These are phyloP conservation scores for Edolisoma coerulescens DNA, from an alignment of 2,113 vertebrate species.

Conservation along the genomic window DNA sequence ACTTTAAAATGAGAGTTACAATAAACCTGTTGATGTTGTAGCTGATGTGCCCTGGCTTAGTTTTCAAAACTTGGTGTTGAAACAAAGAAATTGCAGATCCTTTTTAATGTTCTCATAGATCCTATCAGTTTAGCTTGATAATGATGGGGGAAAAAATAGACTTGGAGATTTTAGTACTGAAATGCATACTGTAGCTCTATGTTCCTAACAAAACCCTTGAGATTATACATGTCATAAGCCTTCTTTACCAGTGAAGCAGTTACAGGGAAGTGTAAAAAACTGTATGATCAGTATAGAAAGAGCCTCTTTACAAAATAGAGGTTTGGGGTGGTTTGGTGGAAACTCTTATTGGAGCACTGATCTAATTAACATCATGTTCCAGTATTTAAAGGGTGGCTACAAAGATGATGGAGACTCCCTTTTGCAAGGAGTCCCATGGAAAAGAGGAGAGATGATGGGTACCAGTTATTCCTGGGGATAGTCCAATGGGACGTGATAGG, in stretches of 20 bases:
- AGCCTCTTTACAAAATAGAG: background rate
- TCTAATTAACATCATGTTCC: background rate
- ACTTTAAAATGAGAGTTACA: background rate
- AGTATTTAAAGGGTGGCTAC: background rate
- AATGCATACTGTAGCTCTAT: background rate
- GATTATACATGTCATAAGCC: background rate
- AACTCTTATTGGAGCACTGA: background rate
- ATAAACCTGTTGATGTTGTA: background rate
- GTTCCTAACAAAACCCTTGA: background rate
- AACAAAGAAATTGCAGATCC: background rate
- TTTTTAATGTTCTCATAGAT: background rate
- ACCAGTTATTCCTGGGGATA: background rate
- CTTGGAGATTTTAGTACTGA: background rate
- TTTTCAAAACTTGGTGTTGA: background rate
- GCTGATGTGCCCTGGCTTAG: background rate
- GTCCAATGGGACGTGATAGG: background rate
- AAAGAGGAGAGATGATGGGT: background rate
- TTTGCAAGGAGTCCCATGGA: background rate
- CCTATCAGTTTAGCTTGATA: background rate
- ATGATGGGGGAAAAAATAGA: background rate
- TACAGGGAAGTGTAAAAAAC: background rate
- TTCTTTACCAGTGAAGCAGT: background rate
- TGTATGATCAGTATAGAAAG: background rate
- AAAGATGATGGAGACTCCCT: background rate
- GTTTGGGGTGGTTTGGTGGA: background rate